Evolutionary conservation across 2,113 vertebrate species (phyloP).

Genomic region (Perca fluviatilis): DNA sequence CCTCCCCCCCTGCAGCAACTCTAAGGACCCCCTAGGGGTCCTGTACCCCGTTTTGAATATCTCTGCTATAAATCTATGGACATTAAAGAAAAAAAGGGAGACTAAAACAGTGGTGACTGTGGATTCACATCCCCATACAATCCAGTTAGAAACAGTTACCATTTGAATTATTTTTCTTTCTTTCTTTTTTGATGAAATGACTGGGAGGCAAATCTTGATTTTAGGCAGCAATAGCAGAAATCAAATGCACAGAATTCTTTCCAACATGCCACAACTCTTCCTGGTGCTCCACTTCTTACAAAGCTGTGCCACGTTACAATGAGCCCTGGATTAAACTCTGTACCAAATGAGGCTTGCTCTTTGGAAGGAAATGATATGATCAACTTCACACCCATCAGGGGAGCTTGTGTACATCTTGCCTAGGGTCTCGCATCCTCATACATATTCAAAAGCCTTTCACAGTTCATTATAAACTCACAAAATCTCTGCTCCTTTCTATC

Average conservation of each 20-base stretch:
- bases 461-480: conserved; percentile 85
- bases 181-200: background rate
- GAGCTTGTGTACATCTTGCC: conserved; percentile 88
- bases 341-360: conserved; percentile 77
- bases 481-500: conserved; percentile 82
- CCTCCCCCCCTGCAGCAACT: too few relatives aligned
- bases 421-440: conserved; percentile 87
- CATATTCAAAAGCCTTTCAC: conserved; percentile 89
- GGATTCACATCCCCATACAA: background rate
- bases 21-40: too few relatives aligned
- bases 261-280: conserved; percentile 29
- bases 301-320: conserved; percentile 58
- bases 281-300: conserved; percentile 60
- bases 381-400: conserved; percentile 86
- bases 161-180: background rate
- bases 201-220: background rate
- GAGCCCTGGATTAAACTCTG: conserved; percentile 72
- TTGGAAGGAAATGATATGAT: conserved; percentile 82
- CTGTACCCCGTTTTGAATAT: too few relatives aligned
- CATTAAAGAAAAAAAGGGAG: background rate
- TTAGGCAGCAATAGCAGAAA: conserved; percentile 10
- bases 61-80: background rate
- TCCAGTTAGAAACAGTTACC: background rate
- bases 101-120: background rate
- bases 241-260: conserved; percentile 1